Conservation (phyloP, 2,113 vertebrate species). For the Pelecanoides urinatrix region DNA sequence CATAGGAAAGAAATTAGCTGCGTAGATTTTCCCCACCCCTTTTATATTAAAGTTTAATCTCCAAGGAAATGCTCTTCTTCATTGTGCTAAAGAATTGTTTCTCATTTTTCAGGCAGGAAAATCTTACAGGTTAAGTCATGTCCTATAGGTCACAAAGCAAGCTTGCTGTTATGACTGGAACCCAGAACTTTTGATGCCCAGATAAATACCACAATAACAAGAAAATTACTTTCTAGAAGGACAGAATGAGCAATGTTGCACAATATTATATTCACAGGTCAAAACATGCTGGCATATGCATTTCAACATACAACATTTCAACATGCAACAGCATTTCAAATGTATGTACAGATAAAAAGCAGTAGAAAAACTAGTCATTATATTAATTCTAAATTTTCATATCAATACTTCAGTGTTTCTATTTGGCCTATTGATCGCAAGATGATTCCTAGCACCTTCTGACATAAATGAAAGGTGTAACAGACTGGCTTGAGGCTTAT, state of each 20-base stretch:
- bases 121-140: not conserved
- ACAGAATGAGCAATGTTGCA: not conserved
- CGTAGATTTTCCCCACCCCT: not conserved
- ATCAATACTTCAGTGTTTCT: not conserved
- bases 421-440: not conserved
- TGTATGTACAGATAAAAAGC: not conserved
- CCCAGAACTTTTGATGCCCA: not conserved
- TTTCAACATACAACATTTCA: not conserved
- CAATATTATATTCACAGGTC: not conserved
- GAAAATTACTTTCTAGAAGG: not conserved
- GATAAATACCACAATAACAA: not conserved
- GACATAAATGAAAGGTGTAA: not conserved
- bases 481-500: not conserved
- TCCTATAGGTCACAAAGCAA: not conserved
- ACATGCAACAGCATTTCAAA: not conserved
- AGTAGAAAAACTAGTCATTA: not conserved
- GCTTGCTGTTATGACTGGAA: not conserved
- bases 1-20: not conserved
- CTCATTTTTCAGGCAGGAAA: not conserved
- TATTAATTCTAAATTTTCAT: not conserved
- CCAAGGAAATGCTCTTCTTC: not conserved
- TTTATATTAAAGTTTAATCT: not conserved
- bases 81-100: not conserved
- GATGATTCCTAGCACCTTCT: not conserved
- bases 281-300: not conserved